A percentile compares a stretch with the other conserved stretches of the same genome.
Conservation (phyloP, 2,888 invertebrate species). For the Torymus auratus region DNA sequence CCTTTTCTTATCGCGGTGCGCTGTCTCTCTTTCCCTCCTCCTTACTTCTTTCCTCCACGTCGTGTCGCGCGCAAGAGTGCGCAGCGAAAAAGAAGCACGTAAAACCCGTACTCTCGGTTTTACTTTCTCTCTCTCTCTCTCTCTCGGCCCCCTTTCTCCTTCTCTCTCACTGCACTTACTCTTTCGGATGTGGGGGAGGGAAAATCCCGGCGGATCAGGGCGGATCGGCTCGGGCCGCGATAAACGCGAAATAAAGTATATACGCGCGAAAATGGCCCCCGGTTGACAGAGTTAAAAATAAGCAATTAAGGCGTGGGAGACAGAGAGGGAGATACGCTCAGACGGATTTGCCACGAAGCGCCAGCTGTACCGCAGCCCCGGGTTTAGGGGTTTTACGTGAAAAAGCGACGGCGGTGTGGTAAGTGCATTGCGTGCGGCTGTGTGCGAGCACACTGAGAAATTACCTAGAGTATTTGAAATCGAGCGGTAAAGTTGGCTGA, state of each 20-base stretch:
- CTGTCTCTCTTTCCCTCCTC: neutral
- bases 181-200: constrained; percentile 25
- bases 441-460: too few relatives aligned
- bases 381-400: neutral
- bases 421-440: too few relatives aligned
- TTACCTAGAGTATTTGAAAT: too few relatives aligned
- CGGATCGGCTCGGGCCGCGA: constrained; percentile 13
- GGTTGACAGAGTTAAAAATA: too few relatives aligned
- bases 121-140: neutral
- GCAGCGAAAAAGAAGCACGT: neutral
- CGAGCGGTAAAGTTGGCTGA: too few relatives aligned
- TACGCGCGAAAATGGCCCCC: neutral
- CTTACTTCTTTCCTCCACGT: neutral
- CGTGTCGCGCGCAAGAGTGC: neutral
- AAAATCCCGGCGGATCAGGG: constrained; percentile 47
- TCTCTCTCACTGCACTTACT: neutral
- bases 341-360: too few relatives aligned
- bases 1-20: constrained; percentile 41
- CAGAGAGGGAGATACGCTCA: too few relatives aligned
- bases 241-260: constrained; percentile 37
- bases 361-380: neutral
- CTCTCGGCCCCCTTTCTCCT: neutral
- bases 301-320: too few relatives aligned
- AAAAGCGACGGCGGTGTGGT: neutral
- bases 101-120: constrained; percentile 2